Conservation (phyloP, 1,140 invertebrate species). For the Helicorthomorpha holstii region DNA sequence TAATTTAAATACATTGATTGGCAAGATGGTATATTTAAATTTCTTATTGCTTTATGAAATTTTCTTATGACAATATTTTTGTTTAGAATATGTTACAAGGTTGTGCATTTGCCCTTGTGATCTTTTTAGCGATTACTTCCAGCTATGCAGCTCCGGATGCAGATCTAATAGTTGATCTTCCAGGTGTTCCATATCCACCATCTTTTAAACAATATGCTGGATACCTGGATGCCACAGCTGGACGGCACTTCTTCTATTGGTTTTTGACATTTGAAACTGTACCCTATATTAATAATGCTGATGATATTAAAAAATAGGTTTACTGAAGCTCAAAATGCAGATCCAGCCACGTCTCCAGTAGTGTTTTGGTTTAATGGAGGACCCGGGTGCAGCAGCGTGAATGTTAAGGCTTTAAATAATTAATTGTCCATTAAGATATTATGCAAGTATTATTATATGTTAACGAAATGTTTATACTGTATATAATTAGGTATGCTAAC, state of each 20-base stretch:
- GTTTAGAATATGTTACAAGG: too few relatives aligned
- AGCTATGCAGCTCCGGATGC: not conserved
- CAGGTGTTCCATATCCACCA: slow-evolving; percentile 14
- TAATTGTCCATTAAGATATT: slow-evolving; percentile 29
- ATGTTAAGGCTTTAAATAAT: too few relatives aligned
- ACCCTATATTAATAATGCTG: not conserved
- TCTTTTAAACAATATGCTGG: slow-evolving; percentile 20
- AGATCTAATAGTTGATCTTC: slow-evolving; percentile 17
- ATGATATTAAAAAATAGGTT: slow-evolving; percentile 24
- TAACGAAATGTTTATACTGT: too few relatives aligned
- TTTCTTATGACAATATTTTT: too few relatives aligned
- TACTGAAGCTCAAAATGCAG: slow-evolving; percentile 27
- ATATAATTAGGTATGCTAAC: slow-evolving; percentile 7
- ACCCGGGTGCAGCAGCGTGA: slow-evolving; percentile 36
- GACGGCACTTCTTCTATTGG: slow-evolving; percentile 20
- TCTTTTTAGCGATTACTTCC: too few relatives aligned
- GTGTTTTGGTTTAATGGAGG: slow-evolving; percentile 39
- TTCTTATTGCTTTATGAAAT: too few relatives aligned
- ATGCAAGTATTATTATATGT: too few relatives aligned
- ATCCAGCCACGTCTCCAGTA: slow-evolving; percentile 29
- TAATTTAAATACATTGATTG: too few relatives aligned
- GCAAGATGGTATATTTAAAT: too few relatives aligned
- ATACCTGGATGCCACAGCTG: slow-evolving; percentile 17
- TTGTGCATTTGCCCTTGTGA: too few relatives aligned
- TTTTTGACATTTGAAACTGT: slow-evolving; percentile 4